Evolutionary conservation across 1,140 invertebrate genomes (phyloP).

Genomic region (Diachasma alloeum): DNA sequence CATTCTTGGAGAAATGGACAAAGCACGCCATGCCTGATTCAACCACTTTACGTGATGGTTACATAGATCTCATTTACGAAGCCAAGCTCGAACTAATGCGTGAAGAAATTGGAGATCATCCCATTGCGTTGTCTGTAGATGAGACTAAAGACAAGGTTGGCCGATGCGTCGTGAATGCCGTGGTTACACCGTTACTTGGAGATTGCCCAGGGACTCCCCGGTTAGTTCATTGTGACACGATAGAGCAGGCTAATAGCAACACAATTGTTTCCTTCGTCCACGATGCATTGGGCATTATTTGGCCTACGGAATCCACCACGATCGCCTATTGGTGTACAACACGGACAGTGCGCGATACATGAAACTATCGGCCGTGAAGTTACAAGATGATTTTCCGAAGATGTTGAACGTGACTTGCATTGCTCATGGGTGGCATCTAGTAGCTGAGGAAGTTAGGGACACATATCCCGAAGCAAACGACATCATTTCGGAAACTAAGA

Average conservation of each 20-base stretch:
- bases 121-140: slow-evolving; percentile 26
- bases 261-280: not conserved
- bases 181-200: slow-evolving; percentile 1
- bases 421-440: slow-evolving; percentile 48
- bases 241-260: not conserved
- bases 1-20: not conserved
- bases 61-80: not conserved
- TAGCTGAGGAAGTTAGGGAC: slow-evolving; percentile 50
- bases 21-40: not conserved
- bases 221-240: not conserved
- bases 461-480: slow-evolving; percentile 38
- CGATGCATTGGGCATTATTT: not conserved
- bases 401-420: slow-evolving; percentile 51
- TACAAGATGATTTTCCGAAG: slow-evolving; percentile 39
- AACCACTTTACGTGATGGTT: not conserved
- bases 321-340: slow-evolving; percentile 40
- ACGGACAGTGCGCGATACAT: slow-evolving; percentile 44
- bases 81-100: not conserved
- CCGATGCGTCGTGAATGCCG: slow-evolving; percentile 22
- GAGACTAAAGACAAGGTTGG: slow-evolving; percentile 24
- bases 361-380: slow-evolving; percentile 38
- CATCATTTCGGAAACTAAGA: not conserved
- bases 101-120: not conserved
- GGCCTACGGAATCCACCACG: slow-evolving; percentile 7
- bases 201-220: not conserved